Evolutionary conservation across 2,797 vertebrate genomes (phyloP), one percentile per base, ranked within the genome.

Genomic region (Margarornis squamiger): DNA sequence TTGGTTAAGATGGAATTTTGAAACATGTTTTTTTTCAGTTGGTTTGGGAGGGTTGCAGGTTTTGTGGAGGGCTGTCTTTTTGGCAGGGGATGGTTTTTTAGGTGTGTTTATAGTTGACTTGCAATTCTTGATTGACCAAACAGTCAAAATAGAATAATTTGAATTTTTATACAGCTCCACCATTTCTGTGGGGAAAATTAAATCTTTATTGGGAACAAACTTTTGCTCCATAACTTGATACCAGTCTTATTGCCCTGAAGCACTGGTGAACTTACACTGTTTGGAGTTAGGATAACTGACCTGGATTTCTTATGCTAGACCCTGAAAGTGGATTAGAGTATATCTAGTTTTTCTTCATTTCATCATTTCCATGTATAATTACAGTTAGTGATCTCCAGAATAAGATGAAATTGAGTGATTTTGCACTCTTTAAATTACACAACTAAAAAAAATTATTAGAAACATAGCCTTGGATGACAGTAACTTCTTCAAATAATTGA

Each of bases 371-470:
- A 70, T 93, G 75, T 95, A 80, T 90, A 93, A 96, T 95, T 96
- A 94, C 32, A 59, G 77, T 77, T 88, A 93, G 88, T 72, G 63
- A 88, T 88, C 92, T 92, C 48, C 38, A 91, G 88, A 88, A 90
- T 67, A 93, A 92, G 86, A 91, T 92, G 82, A 94, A 97, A 92
- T 94, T 26, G 70, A 95, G 86, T 91, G 70, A 88, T 87, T 88
- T 94, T 90, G 62, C 71, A 85, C 62, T 68, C 84, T 81, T 90
- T 86, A 93, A 96, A 96, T 95, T 96, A 59, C 51, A 88, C 67
- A 95, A 90, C 94, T 95, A n/a, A 93, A 95, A 95, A 95, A 93
- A 93, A 92, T 86, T 3, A 88, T 95, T 96, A 93, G 92, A 90
- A 93, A 95, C 12, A 4, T 92, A 93, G 84, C 93, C 79, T 75